Conservation (phyloP, 2,797 vertebrate species). For the Poecile montanus region DNA sequence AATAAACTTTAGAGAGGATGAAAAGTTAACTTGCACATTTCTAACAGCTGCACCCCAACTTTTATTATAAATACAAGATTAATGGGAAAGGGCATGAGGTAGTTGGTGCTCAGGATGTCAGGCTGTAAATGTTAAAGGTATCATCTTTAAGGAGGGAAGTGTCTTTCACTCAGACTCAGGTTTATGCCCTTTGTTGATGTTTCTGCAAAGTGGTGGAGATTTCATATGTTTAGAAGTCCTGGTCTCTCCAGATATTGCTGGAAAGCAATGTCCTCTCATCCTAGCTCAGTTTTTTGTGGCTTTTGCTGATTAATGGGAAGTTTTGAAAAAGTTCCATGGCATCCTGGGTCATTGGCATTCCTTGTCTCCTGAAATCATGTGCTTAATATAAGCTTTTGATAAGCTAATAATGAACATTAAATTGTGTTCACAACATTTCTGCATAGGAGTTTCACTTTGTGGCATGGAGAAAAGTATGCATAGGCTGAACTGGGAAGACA, state of each 20-base stretch:
- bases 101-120: neutral
- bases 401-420: neutral
- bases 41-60: neutral
- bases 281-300: neutral
- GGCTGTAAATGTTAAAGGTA: neutral
- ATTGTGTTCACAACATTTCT: neutral
- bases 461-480: neutral
- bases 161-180: neutral
- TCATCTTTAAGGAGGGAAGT: neutral
- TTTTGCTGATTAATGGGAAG: neutral
- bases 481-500: neutral
- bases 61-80: neutral
- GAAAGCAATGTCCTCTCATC: neutral
- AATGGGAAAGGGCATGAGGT: neutral
- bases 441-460: neutral
- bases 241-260: neutral
- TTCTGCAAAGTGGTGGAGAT: neutral
- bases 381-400: neutral
- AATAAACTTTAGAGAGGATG: neutral
- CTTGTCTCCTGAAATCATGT: neutral
- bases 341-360: neutral
- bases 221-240: neutral
- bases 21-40: conserved; percentile 21
- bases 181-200: neutral
- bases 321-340: neutral